Evolutionary conservation across 2,797 vertebrate species (phyloP), one percentile per base, ranked within the genome.

Genomic region (Galagoides demidoff): DNA sequence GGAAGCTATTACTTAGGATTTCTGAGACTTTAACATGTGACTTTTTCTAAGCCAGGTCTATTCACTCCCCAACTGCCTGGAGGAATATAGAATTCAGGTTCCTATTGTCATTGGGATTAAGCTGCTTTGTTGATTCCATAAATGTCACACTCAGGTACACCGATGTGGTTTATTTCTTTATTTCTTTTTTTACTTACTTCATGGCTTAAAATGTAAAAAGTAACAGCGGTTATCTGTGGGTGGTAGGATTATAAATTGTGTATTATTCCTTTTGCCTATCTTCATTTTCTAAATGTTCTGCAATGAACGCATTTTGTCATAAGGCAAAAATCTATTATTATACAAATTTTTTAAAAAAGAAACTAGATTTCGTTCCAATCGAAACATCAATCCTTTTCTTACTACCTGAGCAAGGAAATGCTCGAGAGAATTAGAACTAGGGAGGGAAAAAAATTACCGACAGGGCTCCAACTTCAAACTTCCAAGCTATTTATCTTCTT

Each of bases 401-500:
- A 49, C 23, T 45, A 43, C 64, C 88, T 85, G 63, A 94, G 79
- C 74, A 64, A 92, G 37, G 45, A 88, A 93, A 89, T 37, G 43
- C n/a, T 82, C 45, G 3, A 37, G 13, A 95, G 68, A 96, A 93
- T 92, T 86, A 94, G 55, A 89, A 93, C 89, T 76, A 70, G 59
- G 22, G 49, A 52, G 7, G 22, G 6, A 43, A 37, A 70, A 59
- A 31, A 22, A 52, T 57, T 59, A 59, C 89, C 74, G 74, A 86
- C 73, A 77, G 77, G 77, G 43, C 73, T 91, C 61, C 86, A 90
- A n/a, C 90, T 85, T 94, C 90, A 94, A 57, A 95, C 61, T 92
- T 92, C 71, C 70, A 66, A 86, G 45, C 64, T 81, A 71, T 95
- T 96, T 95, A 90, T 96, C 96, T 90, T 86, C 89, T 90, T 68